Evolutionary conservation across 1,140 invertebrate species (phyloP).

Genomic region (Tetramorium alpestre): DNA sequence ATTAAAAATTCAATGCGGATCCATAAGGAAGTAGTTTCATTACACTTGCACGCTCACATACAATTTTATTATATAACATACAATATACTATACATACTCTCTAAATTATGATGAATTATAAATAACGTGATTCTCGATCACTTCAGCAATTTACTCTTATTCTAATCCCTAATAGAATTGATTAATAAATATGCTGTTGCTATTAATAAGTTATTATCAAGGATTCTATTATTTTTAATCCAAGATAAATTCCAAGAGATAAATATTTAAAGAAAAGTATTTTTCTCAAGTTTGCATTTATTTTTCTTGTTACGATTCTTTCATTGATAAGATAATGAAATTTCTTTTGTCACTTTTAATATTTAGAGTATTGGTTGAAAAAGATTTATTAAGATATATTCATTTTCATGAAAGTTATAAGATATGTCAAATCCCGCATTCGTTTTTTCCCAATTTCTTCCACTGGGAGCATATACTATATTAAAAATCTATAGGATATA

Average conservation of each 20-base stretch:
- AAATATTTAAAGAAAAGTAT: neutral
- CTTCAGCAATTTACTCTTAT: neutral
- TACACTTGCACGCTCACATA: neutral
- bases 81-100: neutral
- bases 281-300: neutral
- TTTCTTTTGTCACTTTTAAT: no score
- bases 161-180: neutral
- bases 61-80: neutral
- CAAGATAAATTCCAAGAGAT: neutral
- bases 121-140: neutral
- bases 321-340: neutral
- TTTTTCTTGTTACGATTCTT: neutral
- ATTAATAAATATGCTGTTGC: neutral
- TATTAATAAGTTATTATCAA: neutral
- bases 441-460: no score
- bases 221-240: neutral
- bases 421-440: no score
- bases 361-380: no score
- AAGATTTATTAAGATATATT: no score
- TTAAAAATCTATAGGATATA: no score
- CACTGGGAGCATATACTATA: no score
- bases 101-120: neutral
- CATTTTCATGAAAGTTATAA: no score
- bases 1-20: slow-evolving; percentile 40
- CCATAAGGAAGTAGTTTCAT: neutral